Conservation (phyloP, 2,797 vertebrate genomes). For the Clarias fuscus region DNA sequence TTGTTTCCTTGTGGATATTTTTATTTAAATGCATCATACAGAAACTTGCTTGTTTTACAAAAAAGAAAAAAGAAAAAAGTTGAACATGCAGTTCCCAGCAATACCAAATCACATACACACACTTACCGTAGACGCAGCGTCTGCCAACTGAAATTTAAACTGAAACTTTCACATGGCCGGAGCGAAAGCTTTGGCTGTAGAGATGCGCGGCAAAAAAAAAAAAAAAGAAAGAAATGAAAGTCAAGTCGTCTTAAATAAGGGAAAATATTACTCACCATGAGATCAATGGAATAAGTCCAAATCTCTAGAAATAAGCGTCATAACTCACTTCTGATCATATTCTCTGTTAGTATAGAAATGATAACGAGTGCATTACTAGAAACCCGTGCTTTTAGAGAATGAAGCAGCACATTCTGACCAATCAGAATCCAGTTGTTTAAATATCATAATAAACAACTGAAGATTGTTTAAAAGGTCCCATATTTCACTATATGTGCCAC, state of each 20-base stretch:
- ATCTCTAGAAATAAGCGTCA: too few species aligned
- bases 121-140: not conserved
- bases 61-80: too few species aligned
- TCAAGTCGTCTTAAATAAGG: not conserved
- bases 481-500: too few species aligned
- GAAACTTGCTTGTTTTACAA: not conserved
- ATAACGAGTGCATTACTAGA: not conserved
- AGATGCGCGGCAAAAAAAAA: not conserved
- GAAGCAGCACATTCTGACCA: not conserved
- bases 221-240: not conserved
- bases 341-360: not conserved
- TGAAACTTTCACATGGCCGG: not conserved
- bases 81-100: not conserved
- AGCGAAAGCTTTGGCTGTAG: not conserved
- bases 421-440: not conserved
- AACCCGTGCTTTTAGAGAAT: not conserved
- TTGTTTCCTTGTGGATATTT: not conserved
- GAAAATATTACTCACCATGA: not conserved
- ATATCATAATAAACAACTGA: not conserved
- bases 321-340: not conserved
- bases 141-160: not conserved
- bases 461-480: not conserved
- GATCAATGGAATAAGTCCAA: too few species aligned
- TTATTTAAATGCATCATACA: not conserved
- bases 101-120: not conserved